Percentiles rank a stretch among this genome's conserved stretches.
Evolutionary conservation across 1,140 invertebrate species (phyloP).

Genomic region (Leguminivora glycinivorella): DNA sequence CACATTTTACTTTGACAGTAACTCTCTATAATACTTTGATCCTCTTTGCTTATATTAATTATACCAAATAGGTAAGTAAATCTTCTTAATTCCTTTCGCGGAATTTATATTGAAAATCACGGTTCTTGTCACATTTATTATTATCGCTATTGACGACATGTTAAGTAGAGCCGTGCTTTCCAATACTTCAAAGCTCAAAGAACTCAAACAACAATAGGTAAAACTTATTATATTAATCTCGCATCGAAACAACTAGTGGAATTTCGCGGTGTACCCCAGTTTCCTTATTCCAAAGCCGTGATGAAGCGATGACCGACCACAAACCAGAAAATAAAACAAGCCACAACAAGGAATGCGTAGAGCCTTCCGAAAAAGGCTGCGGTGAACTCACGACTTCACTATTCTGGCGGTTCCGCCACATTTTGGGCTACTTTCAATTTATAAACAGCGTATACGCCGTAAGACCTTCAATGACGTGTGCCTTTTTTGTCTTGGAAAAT

Average conservation of each 20-base stretch:
- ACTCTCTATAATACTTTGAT: no score
- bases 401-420: constrained; percentile 43
- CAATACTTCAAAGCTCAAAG: no score
- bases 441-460: background rate
- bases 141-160: no score
- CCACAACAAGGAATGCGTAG: constrained; percentile 44
- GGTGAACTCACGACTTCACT: constrained; percentile 50
- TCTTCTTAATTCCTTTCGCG: no score
- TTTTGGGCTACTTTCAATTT: constrained; percentile 29
- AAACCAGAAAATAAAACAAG: constrained; percentile 26
- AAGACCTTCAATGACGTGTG: background rate
- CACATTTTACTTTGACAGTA: no score
- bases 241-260: background rate
- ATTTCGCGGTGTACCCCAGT: background rate
- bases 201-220: background rate
- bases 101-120: no score
- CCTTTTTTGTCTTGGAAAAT: no score
- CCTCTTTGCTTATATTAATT: no score
- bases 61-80: no score
- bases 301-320: constrained; percentile 19
- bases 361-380: constrained; percentile 43
- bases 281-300: background rate
- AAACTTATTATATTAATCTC: background rate
- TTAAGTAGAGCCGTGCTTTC: no score
- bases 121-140: no score